phyloP scores from a whole-genome alignment of 2,888 invertebrate genomes.

The Chrysina gloriosa region DNA sequence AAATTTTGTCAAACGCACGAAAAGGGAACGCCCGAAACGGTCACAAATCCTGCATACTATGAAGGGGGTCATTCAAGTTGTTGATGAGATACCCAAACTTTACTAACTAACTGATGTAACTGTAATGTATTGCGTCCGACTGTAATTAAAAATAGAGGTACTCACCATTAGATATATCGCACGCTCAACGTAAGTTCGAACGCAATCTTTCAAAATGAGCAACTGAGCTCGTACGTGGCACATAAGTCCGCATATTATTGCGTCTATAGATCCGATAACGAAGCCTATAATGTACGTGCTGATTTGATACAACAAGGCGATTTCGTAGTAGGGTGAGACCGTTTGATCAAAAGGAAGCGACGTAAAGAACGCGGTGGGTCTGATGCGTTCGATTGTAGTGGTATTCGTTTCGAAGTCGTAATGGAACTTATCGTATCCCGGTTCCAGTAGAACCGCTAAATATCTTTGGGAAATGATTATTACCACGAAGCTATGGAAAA shows the following conservation, averaged over 20 bases:
- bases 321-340: constrained; percentile 40
- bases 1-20: too few relatives aligned
- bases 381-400: constrained; percentile 18
- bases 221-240: constrained; percentile 44
- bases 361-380: constrained; percentile 39
- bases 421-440: constrained; percentile 4
- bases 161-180: constrained; percentile 28
- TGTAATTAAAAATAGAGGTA: too few relatives aligned
- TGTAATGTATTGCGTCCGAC: too few relatives aligned
- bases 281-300: constrained; percentile 40
- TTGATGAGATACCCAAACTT: too few relatives aligned
- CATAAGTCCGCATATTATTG: constrained; percentile 44
- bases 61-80: too few relatives aligned
- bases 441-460: constrained; percentile 25
- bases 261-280: constrained; percentile 42
- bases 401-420: not conserved
- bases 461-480: constrained; percentile 31
- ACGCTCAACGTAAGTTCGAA: constrained; percentile 39
- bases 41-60: too few relatives aligned
- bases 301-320: constrained; percentile 35
- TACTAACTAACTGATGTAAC: too few relatives aligned
- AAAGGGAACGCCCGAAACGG: too few relatives aligned
- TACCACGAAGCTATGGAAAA: constrained; percentile 36
- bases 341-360: constrained; percentile 43
- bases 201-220: constrained; percentile 43